These are phyloP conservation scores for Montipora foliosa DNA, from an alignment of 64 coral and sea anemone genomes.

Conservation along the genomic window DNA sequence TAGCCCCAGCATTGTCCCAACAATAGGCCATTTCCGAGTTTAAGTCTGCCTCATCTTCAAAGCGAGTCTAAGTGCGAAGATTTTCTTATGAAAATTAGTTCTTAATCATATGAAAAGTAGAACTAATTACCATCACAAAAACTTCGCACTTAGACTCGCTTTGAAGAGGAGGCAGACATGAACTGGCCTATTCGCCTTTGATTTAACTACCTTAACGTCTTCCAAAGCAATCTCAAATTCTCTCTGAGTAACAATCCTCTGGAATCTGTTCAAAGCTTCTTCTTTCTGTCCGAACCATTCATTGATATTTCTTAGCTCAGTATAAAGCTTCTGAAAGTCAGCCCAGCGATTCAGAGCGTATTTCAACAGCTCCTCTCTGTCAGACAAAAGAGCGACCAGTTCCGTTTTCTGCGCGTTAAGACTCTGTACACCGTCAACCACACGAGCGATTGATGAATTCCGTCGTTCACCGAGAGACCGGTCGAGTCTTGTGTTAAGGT, in stretches of 20 bases:
- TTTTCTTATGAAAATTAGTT: no score
- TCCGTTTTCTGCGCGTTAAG: constrained; percentile 47
- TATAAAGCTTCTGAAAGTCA: constrained; percentile 80
- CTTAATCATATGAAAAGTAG: no score
- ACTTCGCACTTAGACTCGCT: no score
- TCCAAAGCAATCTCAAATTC: constrained; percentile 89
- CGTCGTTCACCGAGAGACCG: constrained; percentile 41
- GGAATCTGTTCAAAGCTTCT: constrained; percentile 74
- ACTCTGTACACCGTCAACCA: constrained; percentile 50
- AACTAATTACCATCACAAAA: no score
- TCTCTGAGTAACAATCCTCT: constrained; percentile 84
- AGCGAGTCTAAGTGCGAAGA: no score
- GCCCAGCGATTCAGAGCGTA: constrained; percentile 79
- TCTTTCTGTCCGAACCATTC: constrained; percentile 84
- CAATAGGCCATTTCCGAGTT: no score
- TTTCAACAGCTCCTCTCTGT: constrained; percentile 73
- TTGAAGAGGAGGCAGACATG: no score
- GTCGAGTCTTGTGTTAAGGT: constrained; percentile 44
- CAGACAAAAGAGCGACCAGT: constrained; percentile 54
- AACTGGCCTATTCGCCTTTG: background rate
- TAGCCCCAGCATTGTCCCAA: no score
- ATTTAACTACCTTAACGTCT: constrained; percentile 82
- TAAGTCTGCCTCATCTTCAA: no score
- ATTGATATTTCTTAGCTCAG: constrained; percentile 84
- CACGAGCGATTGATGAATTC: constrained; percentile 10